These are phyloP conservation scores for Oegoconia quadripuncta DNA, from an alignment of 2,888 invertebrate genomes.

Conservation along the genomic window DNA sequence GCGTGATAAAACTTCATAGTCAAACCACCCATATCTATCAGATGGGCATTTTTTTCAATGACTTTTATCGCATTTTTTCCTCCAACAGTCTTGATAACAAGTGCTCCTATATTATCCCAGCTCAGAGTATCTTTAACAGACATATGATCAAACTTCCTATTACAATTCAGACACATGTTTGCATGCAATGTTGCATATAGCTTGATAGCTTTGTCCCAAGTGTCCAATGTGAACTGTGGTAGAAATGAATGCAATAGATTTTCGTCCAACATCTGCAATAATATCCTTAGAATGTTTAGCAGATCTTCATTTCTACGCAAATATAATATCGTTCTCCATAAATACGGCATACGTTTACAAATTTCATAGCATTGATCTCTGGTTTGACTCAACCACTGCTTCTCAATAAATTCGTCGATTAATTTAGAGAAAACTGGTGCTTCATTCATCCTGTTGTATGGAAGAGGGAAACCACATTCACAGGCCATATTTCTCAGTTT, in stretches of 20 bases:
- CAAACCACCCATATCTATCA: slow-evolving; percentile 78
- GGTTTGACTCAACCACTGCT: slow-evolving; percentile 61
- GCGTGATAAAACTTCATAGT: slow-evolving; percentile 81
- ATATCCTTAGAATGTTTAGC: slow-evolving; percentile 72
- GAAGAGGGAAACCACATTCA: slow-evolving; percentile 80
- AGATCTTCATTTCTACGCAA: slow-evolving; percentile 69
- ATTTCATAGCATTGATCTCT: slow-evolving; percentile 70
- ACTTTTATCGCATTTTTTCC: slow-evolving; percentile 77
- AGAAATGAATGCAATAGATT: slow-evolving; percentile 74
- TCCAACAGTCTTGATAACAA: slow-evolving; percentile 81
- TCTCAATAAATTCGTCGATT: slow-evolving; percentile 77
- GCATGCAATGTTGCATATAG: slow-evolving; percentile 77
- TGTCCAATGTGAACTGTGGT: slow-evolving; percentile 75
- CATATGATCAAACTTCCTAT: slow-evolving; percentile 62
- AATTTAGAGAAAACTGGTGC: slow-evolving; percentile 73
- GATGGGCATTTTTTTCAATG: slow-evolving; percentile 73
- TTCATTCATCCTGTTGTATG: slow-evolving; percentile 60
- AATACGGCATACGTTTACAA: slow-evolving; percentile 80
- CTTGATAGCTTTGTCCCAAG: slow-evolving; percentile 78
- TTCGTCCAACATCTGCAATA: slow-evolving; percentile 81
- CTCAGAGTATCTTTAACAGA: slow-evolving; percentile 68
- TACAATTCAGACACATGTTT: slow-evolving; percentile 81
- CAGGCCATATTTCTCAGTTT: slow-evolving; percentile 68
- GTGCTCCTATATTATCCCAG: slow-evolving; percentile 80
- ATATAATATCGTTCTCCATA: slow-evolving; percentile 80